Evolutionary conservation across 2,113 vertebrate species (phyloP).

Genomic region (Percopsis transmontana): DNA sequence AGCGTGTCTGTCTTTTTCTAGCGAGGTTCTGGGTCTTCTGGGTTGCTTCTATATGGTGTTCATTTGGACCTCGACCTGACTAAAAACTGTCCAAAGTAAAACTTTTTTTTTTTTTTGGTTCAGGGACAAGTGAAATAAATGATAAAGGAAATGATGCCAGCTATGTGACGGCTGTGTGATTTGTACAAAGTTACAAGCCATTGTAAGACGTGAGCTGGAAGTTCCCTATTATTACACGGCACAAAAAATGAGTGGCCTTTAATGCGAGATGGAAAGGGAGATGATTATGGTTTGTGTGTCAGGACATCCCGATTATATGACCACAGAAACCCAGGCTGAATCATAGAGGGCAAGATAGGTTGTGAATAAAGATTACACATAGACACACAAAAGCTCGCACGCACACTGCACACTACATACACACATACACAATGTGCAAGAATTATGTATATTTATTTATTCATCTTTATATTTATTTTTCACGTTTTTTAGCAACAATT

Average conservation of each 20-base stretch:
- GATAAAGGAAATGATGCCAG: constrained; percentile 26
- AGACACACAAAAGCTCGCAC: constrained; percentile 1
- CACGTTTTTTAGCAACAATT: too few species aligned
- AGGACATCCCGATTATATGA: constrained; percentile 68
- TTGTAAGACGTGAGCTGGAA: constrained; percentile 60
- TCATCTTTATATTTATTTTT: too few species aligned
- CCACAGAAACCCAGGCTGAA: constrained; percentile 70
- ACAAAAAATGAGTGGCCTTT: constrained; percentile 60
- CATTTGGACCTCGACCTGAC: too few species aligned
- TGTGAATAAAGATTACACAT: constrained; percentile 47
- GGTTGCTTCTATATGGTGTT: not conserved
- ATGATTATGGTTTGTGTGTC: constrained; percentile 73
- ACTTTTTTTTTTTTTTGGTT: not conserved
- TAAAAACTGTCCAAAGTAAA: not conserved
- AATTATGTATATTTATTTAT: too few species aligned
- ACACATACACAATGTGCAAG: constrained; percentile 2
- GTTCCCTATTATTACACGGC: constrained; percentile 73
- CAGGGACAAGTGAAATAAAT: constrained; percentile 38
- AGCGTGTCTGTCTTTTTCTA: constrained; percentile 29
- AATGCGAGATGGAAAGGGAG: constrained; percentile 69
- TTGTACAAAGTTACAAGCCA: constrained; percentile 69
- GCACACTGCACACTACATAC: constrained; percentile 3
- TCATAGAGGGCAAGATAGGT: constrained; percentile 63
- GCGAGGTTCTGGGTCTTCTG: not conserved
- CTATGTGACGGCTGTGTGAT: constrained; percentile 59